Conservation (phyloP, 37 sponge, comb jelly and placozoan genomes). For the Ephydatia muelleri region DNA sequence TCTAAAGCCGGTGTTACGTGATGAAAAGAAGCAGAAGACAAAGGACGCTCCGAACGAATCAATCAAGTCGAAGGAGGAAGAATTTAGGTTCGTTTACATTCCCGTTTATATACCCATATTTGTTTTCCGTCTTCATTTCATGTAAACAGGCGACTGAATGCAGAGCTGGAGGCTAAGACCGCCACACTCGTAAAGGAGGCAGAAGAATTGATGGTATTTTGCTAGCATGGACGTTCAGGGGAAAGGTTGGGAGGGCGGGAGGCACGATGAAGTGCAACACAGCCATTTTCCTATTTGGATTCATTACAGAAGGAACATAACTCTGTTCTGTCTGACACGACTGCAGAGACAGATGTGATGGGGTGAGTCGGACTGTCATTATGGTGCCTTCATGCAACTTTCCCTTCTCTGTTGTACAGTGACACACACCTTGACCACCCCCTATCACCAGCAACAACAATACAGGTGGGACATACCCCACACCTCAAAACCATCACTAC, state of each 20-base stretch:
- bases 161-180: slow-evolving; percentile 76
- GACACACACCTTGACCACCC: too few species aligned
- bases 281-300: background rate
- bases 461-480: background rate
- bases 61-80: background rate
- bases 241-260: too few species aligned
- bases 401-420: too few species aligned
- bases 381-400: too few species aligned
- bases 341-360: background rate
- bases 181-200: slow-evolving; percentile 73
- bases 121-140: too few species aligned
- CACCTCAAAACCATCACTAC: background rate
- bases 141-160: slow-evolving; percentile 63
- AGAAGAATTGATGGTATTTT: slow-evolving; percentile 63
- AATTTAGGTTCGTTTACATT: background rate
- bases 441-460: too few species aligned
- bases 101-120: too few species aligned
- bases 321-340: background rate
- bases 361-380: background rate
- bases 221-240: background rate
- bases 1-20: background rate
- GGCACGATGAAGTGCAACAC: background rate
- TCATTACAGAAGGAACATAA: background rate
- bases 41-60: background rate
- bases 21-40: background rate